These are phyloP conservation scores for Todiramphus chloris DNA, from an alignment of 2,113 vertebrate species.

Conservation along the genomic window DNA sequence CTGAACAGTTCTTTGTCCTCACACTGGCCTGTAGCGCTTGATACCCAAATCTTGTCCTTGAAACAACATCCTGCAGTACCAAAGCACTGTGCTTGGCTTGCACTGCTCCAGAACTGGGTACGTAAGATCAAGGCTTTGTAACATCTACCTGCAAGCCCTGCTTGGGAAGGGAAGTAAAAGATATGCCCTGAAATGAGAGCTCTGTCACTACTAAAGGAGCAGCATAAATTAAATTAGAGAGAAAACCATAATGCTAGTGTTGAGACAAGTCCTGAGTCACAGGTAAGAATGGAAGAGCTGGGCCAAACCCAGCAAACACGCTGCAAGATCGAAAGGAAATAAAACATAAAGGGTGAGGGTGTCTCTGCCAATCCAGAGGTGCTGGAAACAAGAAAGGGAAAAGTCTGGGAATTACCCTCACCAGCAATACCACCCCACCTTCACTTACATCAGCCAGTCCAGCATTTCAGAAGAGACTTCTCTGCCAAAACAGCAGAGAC, in stretches of 20 bases:
- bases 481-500: not conserved
- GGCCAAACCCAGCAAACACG: not conserved
- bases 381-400: not conserved
- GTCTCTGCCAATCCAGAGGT: not conserved
- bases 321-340: not conserved
- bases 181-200: not conserved
- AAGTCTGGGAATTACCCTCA: not conserved
- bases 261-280: not conserved
- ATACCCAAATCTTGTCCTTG: not conserved
- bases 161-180: not conserved
- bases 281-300: not conserved
- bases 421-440: not conserved
- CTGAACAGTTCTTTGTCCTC: not conserved
- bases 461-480: not conserved
- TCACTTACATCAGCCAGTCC: not conserved
- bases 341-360: not conserved
- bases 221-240: not conserved
- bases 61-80: not conserved
- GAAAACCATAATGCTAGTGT: not conserved
- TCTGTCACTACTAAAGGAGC: not conserved
- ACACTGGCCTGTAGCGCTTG: rapidly evolving
- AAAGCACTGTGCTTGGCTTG: not conserved
- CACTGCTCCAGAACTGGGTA: not conserved
- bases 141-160: not conserved
- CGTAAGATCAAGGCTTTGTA: not conserved